Percentiles rank a stretch among this genome's conserved stretches.
phyloP scores from a whole-genome alignment of 2,888 invertebrate genomes.

The Nesidiocoris tenuis region DNA sequence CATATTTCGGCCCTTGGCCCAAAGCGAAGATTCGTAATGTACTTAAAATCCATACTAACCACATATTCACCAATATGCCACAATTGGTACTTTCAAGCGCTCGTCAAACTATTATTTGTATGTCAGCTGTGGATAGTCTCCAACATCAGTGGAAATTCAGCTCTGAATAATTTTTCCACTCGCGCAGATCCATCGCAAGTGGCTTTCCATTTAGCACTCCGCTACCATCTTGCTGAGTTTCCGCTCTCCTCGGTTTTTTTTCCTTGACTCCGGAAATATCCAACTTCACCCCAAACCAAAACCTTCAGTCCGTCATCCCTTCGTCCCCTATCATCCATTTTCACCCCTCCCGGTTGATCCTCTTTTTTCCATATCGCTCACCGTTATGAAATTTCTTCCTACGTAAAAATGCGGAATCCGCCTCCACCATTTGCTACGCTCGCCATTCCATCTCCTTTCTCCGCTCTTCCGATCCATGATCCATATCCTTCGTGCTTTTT shows the following conservation, averaged over 20 bases:
- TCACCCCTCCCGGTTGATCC: neutral
- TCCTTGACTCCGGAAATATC: conserved; percentile 3
- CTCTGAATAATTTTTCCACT: too few relatives aligned
- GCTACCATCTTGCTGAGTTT: neutral
- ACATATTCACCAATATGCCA: too few relatives aligned
- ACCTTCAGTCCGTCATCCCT: neutral
- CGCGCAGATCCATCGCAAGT: too few relatives aligned
- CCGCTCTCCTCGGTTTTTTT: neutral
- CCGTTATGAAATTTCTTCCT: conserved; percentile 11
- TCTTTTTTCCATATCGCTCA: neutral
- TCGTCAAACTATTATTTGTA: too few relatives aligned
- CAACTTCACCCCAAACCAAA: neutral
- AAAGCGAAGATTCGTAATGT: too few relatives aligned
- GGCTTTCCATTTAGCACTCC: neutral
- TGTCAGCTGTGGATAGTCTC: too few relatives aligned
- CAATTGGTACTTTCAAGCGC: too few relatives aligned
- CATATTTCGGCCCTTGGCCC: too few relatives aligned
- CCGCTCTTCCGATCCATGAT: neutral
- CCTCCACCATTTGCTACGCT: neutral
- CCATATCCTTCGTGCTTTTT: too few relatives aligned
- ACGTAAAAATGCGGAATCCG: neutral
- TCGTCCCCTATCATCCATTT: neutral
- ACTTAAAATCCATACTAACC: too few relatives aligned
- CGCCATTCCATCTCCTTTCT: neutral
- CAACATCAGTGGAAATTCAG: too few relatives aligned